A percentile compares a stretch with the other conserved stretches of the same genome.
Conservation (phyloP, 1,140 invertebrate genomes). For the Bicyclus anynana region DNA sequence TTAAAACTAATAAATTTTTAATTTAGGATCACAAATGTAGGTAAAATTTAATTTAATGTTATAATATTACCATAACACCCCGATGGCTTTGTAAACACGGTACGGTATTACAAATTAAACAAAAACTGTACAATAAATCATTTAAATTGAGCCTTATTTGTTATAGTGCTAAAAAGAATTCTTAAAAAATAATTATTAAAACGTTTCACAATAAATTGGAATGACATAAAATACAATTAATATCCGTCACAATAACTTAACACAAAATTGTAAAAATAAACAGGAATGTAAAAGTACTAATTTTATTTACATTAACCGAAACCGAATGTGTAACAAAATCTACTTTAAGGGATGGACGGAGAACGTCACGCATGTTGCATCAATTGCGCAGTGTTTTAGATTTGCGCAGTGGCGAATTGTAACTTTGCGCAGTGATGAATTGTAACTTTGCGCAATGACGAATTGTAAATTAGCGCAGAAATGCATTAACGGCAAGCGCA, state of each 20-base stretch:
- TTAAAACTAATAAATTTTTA: slow-evolving; percentile 68
- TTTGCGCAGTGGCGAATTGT: too few species aligned
- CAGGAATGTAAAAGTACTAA: slow-evolving; percentile 28
- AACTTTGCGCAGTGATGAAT: too few species aligned
- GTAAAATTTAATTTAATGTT: slow-evolving; percentile 36
- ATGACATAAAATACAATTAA: neutral
- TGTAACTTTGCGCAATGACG: too few species aligned
- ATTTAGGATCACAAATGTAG: slow-evolving; percentile 67
- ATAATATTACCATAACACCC: slow-evolving; percentile 28
- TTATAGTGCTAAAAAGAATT: slow-evolving; percentile 11
- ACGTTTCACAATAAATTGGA: too few species aligned
- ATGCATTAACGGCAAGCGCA: slow-evolving; percentile 48
- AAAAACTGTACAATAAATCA: slow-evolving; percentile 7
- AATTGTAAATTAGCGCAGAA: neutral
- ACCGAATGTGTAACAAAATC: slow-evolving; percentile 39
- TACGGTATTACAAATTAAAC: slow-evolving; percentile 14
- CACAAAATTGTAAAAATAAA: slow-evolving; percentile 16
- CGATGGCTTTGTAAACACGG: slow-evolving; percentile 21
- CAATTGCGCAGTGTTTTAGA: neutral
- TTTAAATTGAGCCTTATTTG: slow-evolving; percentile 7
- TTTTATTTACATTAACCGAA: slow-evolving; percentile 64
- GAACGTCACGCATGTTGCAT: slow-evolving; percentile 6
- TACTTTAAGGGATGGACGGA: slow-evolving; percentile 47
- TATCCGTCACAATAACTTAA: slow-evolving; percentile 9
- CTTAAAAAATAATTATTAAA: neutral